Conservation (phyloP, 2,888 invertebrate genomes). For the Blera fallax region DNA sequence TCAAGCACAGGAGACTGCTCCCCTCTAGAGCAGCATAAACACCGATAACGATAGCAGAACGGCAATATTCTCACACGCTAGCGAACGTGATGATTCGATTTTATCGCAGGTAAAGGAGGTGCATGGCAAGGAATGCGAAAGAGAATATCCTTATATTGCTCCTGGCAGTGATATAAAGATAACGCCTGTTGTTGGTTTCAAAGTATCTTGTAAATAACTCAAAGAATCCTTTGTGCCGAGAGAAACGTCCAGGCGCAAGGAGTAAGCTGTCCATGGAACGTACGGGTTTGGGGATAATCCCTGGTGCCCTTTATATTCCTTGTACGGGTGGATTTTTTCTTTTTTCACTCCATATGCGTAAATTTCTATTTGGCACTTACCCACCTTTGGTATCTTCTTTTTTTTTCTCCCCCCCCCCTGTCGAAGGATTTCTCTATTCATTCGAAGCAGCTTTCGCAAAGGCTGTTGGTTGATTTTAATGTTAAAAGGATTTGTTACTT, state of each 20-base stretch:
- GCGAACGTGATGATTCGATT: slow-evolving; percentile 46
- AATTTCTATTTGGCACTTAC: slow-evolving; percentile 19
- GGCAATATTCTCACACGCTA: not conserved
- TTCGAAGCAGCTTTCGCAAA: slow-evolving; percentile 11
- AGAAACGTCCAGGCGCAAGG: not conserved
- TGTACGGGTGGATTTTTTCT: slow-evolving; percentile 6
- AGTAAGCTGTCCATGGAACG: not conserved
- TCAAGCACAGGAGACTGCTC: not conserved
- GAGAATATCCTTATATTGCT: slow-evolving; percentile 4
- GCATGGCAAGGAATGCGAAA: not conserved
- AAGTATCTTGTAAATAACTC: slow-evolving; percentile 60
- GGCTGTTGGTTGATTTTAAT: slow-evolving; percentile 62
- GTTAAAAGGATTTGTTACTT: slow-evolving; percentile 54
- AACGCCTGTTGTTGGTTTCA: slow-evolving; percentile 57
- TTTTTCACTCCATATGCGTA: not conserved
- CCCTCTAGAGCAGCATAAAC: not conserved
- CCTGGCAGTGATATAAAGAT: slow-evolving; percentile 21
- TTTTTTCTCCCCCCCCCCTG: not conserved
- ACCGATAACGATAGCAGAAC: not conserved
- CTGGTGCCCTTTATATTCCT: not conserved
- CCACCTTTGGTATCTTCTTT: not conserved
- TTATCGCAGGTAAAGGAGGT: not conserved
- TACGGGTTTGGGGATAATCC: not conserved
- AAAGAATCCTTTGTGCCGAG: slow-evolving; percentile 31
- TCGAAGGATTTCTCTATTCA: slow-evolving; percentile 38